Evolutionary conservation across 2,888 invertebrate species (phyloP).

Genomic region (Galeruca laticollis): DNA sequence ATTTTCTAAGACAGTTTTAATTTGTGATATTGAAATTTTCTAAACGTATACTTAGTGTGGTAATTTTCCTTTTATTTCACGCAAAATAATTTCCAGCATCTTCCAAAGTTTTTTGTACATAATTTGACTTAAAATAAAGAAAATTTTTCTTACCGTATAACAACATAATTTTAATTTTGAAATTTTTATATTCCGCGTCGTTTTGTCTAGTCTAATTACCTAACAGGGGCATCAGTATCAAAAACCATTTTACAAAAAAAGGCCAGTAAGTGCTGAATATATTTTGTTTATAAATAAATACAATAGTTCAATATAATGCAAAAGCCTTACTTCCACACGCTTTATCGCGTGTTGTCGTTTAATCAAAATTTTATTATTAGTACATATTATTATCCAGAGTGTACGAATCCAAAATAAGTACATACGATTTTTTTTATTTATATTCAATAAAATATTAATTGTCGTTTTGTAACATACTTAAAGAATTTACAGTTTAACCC

Average conservation of each 20-base stretch:
- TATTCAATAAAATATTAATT: neutral
- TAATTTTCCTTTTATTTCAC: constrained; percentile 52
- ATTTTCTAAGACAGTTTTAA: constrained; percentile 33
- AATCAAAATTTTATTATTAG: constrained; percentile 38
- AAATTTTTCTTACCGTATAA: constrained; percentile 31
- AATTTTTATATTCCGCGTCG: constrained; percentile 41
- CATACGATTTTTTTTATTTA: neutral
- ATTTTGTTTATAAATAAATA: constrained; percentile 28
- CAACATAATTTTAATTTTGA: constrained; percentile 46
- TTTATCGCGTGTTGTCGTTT: constrained; percentile 16
- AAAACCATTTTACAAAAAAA: constrained; percentile 35
- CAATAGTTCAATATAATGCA: constrained; percentile 34
- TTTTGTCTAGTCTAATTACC: constrained; percentile 54
- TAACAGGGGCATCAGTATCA: constrained; percentile 53
- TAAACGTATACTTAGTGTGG: constrained; percentile 45
- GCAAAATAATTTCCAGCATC: constrained; percentile 49
- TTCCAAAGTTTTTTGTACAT: constrained; percentile 57
- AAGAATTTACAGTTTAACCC: neutral
- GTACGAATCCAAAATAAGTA: constrained; percentile 22
- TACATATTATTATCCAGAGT: constrained; percentile 5
- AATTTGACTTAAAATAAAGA: constrained; percentile 38
- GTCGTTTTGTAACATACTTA: neutral
- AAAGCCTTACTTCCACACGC: constrained; percentile 33
- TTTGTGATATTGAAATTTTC: constrained; percentile 44
- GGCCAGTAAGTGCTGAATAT: constrained; percentile 55